These are phyloP conservation scores for Orcinus orca DNA, from an alignment of 2,113 vertebrate species.

Conservation along the genomic window DNA sequence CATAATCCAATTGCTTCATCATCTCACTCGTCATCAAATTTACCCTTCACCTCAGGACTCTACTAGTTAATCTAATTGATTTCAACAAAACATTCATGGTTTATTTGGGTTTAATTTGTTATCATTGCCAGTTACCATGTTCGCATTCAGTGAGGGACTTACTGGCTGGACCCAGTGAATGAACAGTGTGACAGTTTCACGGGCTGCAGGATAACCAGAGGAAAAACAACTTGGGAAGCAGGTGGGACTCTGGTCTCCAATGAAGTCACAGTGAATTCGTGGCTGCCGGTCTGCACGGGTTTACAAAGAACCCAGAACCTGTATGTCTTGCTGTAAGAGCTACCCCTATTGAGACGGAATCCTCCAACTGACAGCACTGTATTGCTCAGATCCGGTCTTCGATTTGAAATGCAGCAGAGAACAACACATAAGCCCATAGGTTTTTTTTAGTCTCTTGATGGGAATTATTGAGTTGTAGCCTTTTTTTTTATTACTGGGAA, in stretches of 20 bases:
- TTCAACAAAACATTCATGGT: background rate
- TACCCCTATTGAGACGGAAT: background rate
- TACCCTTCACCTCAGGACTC: background rate
- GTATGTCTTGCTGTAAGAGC: background rate
- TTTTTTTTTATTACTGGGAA: background rate
- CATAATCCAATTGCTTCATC: background rate
- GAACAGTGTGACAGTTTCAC: background rate
- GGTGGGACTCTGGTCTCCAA: background rate
- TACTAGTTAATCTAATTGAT: background rate
- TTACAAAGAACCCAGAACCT: too few species aligned
- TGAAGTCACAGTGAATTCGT: background rate
- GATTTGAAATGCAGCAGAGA: background rate
- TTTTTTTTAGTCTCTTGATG: background rate
- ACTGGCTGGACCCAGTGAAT: background rate
- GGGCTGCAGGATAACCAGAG: too few species aligned
- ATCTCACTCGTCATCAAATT: background rate
- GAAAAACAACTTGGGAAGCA: background rate
- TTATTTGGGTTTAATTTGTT: background rate
- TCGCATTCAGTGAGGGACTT: background rate
- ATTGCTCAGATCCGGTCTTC: background rate
- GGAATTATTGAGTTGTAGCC: background rate
- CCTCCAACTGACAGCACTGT: background rate
- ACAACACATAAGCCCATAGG: background rate
- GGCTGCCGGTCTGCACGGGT: fast-evolving
- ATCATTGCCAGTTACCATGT: background rate